Evolutionary conservation across 35 echinoderm and acorn worm genomes (phyloP), one percentile per base, ranked within the genome.

Genomic region (Ophiothrix spiculata): DNA sequence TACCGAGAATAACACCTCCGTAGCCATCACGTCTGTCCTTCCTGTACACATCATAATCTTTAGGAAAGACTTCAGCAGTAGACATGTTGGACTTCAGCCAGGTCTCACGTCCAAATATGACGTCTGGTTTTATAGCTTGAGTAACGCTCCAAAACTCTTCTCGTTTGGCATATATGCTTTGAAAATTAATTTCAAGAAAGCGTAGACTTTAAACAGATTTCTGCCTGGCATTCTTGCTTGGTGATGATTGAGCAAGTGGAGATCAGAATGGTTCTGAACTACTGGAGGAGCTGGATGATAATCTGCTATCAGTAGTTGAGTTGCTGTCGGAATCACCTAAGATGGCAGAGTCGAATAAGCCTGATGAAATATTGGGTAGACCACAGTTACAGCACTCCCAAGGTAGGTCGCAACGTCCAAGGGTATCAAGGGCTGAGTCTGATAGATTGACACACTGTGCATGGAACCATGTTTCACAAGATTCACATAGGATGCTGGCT

Each of bases 41-140:
- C 13, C 86, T 49, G 78, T 81, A 73, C 0, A 88, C 34, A 15
- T 56, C 35, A 80, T 81, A n/a, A 88, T 11, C 42, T 35, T 0
- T 34, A 41, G 29, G 77, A 78, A 88, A 88, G 0, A 81, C 60
- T 74, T 88, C 77, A 0, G 35, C 41, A 14, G 23, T 12, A 38
- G 29, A 17, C 46, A 88, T 81, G 21, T 32, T 6, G 4, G 63
- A 49, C n/a, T 73, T 81, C 4, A 88, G 78, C 86, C 86, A 88
- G 11, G 86, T 88, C 39, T 88, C 86, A 36, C 77, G 74, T 14
- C 86, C 86, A 69, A 64, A 81, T 0, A 88, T 88, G 17, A 88
- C 39, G 34, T 80, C 42, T 63, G 86, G 86, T 36, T 88, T 81
- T 12, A 33, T 13, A 23, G 86, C 77, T 0, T 81, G 56, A 15